A percentile compares a stretch with the other conserved stretches of the same genome.
These are phyloP conservation scores for Papilio aristodemus DNA, from an alignment of 1,140 invertebrate species.

Conservation along the genomic window DNA sequence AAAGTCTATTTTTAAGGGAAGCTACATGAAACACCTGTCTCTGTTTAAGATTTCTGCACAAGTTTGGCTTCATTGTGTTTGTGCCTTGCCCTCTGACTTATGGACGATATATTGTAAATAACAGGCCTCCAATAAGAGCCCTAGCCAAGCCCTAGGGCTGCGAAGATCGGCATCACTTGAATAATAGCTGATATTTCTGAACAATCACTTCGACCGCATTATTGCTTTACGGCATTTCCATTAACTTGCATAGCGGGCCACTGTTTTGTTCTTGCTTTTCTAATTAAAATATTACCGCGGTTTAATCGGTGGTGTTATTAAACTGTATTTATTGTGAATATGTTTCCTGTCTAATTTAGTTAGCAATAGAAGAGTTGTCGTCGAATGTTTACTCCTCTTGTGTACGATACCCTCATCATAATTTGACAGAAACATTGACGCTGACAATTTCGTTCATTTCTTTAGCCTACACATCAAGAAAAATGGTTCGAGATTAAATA, in stretches of 20 bases:
- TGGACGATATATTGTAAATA: slow-evolving; percentile 4
- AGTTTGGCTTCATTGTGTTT: neutral
- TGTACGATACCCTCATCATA: too few species aligned
- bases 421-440: too few species aligned
- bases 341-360: too few species aligned
- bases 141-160: neutral
- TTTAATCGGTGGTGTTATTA: neutral
- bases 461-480: too few species aligned
- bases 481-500: too few species aligned
- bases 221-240: slow-evolving; percentile 27
- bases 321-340: too few species aligned
- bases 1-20: too few species aligned
- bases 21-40: too few species aligned
- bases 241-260: slow-evolving; percentile 9
- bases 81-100: neutral
- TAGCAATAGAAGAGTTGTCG: too few species aligned
- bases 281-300: slow-evolving; percentile 15
- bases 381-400: too few species aligned
- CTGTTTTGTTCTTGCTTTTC: slow-evolving; percentile 14
- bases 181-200: slow-evolving; percentile 43
- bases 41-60: too few species aligned
- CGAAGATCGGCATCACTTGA: slow-evolving; percentile 18
- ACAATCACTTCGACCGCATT: slow-evolving; percentile 38
- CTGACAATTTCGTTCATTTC: too few species aligned
- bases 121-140: neutral